Conservation (phyloP, 2,797 vertebrate genomes). For the Lemur catta region DNA sequence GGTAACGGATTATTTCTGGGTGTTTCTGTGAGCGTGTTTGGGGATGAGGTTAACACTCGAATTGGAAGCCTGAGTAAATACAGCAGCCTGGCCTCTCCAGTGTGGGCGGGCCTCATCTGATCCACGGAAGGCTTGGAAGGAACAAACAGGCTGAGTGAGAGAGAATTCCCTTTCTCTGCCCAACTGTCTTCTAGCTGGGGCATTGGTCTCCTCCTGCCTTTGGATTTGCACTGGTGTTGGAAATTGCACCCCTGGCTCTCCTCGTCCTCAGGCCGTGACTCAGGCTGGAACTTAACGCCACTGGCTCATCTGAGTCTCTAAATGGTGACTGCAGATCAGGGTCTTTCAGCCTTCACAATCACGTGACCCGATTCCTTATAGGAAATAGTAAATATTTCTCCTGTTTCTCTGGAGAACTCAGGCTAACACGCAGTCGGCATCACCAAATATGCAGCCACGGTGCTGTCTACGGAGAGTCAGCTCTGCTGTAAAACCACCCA, state of each 20-base stretch:
- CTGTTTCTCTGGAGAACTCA: not conserved
- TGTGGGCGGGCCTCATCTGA: too few relatives aligned
- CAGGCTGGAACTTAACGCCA: too few relatives aligned
- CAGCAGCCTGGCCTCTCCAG: not conserved
- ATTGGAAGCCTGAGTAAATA: too few relatives aligned
- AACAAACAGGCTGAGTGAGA: not conserved
- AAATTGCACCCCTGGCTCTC: rapidly evolving
- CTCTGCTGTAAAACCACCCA: not conserved
- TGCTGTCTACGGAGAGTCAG: rapidly evolving
- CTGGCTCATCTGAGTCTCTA: too few relatives aligned
- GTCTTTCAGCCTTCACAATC: not conserved
- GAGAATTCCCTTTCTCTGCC: not conserved
- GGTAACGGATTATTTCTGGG: not conserved
- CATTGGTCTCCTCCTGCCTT: not conserved
- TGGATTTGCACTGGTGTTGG: rapidly evolving
- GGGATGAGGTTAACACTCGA: not conserved
- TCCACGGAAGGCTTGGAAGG: not conserved
- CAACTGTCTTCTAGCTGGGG: not conserved
- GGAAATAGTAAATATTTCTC: not conserved
- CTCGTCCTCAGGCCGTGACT: not conserved
- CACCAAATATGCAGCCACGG: not conserved
- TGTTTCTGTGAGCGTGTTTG: not conserved
- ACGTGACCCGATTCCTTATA: not conserved
- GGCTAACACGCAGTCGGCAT: not conserved
- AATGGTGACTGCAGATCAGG: not conserved